These are phyloP conservation scores for Amphipoea oculea DNA, from an alignment of 2,888 invertebrate species.

Conservation along the genomic window DNA sequence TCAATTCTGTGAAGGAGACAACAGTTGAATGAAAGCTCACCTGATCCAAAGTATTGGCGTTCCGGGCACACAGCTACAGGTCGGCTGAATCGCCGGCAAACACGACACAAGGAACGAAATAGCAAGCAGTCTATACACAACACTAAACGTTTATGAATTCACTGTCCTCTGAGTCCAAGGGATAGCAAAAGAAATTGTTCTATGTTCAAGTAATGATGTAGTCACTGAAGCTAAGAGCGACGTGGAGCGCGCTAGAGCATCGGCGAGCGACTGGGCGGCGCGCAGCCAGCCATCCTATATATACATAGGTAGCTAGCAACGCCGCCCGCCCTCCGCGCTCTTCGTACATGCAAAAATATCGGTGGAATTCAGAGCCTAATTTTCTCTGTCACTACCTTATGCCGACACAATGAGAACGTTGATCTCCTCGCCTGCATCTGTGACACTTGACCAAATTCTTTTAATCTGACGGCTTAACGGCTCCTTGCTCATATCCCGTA, in stretches of 20 bases:
- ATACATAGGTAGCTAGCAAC: conserved; percentile 79
- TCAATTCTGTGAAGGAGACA: conserved; percentile 43
- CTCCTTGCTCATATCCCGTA: conserved; percentile 72
- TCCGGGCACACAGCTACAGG: conserved; percentile 62
- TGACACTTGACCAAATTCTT: conserved; percentile 84
- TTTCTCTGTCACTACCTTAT: conserved; percentile 87
- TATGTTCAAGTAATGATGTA: conserved; percentile 51
- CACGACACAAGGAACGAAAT: conserved; percentile 67
- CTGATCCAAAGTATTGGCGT: conserved; percentile 67
- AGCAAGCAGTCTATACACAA: conserved; percentile 73
- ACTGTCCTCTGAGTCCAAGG: conserved; percentile 70
- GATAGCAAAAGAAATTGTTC: conserved; percentile 58
- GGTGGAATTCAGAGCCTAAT: conserved; percentile 88
- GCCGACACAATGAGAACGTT: conserved; percentile 89
- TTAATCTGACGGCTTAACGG: conserved; percentile 72
- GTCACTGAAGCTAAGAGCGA: conserved; percentile 55
- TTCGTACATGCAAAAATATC: conserved; percentile 88
- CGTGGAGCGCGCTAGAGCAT: conserved; percentile 74
- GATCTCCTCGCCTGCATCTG: conserved; percentile 84
- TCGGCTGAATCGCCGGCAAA: conserved; percentile 63
- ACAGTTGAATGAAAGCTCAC: conserved; percentile 67
- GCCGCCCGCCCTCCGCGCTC: conserved; percentile 83
- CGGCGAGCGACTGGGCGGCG: conserved; percentile 85
- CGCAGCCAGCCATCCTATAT: conserved; percentile 82
- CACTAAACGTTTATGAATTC: conserved; percentile 72